Percentiles rank a stretch among this genome's conserved stretches.
Evolutionary conservation across 2,797 vertebrate genomes (phyloP).

Genomic region (Lutjanus argentimaculatus): DNA sequence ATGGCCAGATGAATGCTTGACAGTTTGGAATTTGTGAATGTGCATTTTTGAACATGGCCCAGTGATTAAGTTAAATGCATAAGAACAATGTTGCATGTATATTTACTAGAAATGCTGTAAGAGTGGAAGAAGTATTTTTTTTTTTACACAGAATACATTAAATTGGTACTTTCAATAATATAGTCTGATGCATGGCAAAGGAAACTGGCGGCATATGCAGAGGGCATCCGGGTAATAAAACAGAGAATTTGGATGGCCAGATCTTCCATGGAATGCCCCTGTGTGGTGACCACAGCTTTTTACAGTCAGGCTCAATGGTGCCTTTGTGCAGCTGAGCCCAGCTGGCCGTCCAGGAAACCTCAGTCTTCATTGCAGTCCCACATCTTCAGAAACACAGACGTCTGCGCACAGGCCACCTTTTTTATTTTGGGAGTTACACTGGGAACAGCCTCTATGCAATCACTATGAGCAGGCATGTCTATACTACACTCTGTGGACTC

Average conservation of each 20-base stretch:
- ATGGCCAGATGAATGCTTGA: not conserved
- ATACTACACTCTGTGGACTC: not conserved
- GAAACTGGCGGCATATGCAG: slow-evolving; percentile 56
- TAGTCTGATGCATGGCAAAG: slow-evolving; percentile 56
- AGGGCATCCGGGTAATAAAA: slow-evolving; percentile 56
- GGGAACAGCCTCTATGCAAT: slow-evolving; percentile 23
- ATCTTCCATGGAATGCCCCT: slow-evolving; percentile 69
- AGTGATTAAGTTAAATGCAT: not conserved
- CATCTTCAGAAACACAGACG: slow-evolving; percentile 67
- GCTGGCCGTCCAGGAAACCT: slow-evolving; percentile 76
- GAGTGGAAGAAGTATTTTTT: not conserved
- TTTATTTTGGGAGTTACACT: slow-evolving; percentile 71
- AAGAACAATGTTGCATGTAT: not conserved
- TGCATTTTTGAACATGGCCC: not conserved
- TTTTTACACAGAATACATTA: not conserved
- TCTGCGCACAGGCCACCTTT: slow-evolving; percentile 56
- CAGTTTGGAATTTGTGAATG: not conserved
- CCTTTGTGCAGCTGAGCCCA: slow-evolving; percentile 78
- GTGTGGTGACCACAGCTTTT: slow-evolving; percentile 75
- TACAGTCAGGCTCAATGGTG: slow-evolving; percentile 73
- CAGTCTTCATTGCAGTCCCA: slow-evolving; percentile 47
- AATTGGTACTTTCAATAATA: slow-evolving; percentile 5
- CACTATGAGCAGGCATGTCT: not conserved
- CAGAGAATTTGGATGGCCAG: slow-evolving; percentile 49
- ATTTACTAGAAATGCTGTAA: not conserved